phyloP scores from a whole-genome alignment of 2,113 vertebrate species.

The Melanotaenia duboulayi region DNA sequence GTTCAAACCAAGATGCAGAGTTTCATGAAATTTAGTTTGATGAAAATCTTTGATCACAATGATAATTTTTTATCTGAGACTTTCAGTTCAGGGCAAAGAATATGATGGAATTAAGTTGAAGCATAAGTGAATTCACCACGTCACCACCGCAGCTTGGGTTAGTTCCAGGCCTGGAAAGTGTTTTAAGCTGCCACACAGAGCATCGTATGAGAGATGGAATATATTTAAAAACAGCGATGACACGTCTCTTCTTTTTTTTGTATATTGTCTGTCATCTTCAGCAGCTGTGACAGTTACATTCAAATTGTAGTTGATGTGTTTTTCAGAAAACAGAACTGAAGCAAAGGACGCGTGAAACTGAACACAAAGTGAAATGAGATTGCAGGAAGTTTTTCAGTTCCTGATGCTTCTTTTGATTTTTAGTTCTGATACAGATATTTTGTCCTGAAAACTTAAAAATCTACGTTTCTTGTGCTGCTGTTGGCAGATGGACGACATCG shows the following conservation, averaged over 20 bases:
- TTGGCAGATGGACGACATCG: constrained; percentile 95
- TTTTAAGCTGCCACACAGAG: not conserved
- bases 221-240: constrained; percentile 8
- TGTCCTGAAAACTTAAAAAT: not conserved
- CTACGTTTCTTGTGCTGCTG: not conserved
- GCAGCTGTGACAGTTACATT: not conserved
- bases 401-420: no score
- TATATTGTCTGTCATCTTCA: constrained; percentile 12
- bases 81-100: not conserved
- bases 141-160: not conserved
- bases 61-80: not conserved
- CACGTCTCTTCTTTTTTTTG: not conserved
- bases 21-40: constrained; percentile 1
- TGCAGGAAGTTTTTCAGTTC: constrained; percentile 30
- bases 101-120: not conserved
- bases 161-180: constrained; percentile 9
- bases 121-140: not conserved
- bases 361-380: constrained; percentile 40
- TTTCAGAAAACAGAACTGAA: not conserved
- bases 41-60: constrained; percentile 26
- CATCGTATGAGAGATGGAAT: not conserved
- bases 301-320: constrained; percentile 3
- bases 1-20: constrained; percentile 32
- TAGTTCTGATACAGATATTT: rapidly evolving
- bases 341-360: not conserved